Percentiles rank a stretch among this genome's conserved stretches.
phyloP scores from a whole-genome alignment of 2,797 vertebrate species.

The Hippopotamyrus pictus region DNA sequence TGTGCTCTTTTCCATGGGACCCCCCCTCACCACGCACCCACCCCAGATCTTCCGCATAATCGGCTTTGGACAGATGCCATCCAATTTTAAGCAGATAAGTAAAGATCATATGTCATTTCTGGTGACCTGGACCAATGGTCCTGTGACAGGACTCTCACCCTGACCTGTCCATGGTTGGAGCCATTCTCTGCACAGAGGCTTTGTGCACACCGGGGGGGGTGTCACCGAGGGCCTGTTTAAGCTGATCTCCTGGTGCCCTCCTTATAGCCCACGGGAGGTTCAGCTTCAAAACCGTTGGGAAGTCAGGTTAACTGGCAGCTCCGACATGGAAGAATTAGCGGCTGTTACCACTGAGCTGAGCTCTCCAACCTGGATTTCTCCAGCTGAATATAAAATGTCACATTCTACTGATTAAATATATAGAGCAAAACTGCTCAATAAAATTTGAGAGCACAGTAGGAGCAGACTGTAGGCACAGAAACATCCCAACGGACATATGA shows the following conservation, averaged over 20 bases:
- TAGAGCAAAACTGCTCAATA: not conserved
- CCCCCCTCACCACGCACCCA: not conserved
- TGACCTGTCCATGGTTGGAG: not conserved
- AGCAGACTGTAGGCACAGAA: not conserved
- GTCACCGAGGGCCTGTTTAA: not conserved
- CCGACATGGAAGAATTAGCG: not conserved
- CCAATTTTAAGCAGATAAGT: too few species aligned
- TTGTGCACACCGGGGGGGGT: not conserved
- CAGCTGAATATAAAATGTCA: not conserved
- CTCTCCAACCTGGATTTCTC: not conserved
- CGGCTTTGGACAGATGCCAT: not conserved
- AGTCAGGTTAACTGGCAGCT: not conserved
- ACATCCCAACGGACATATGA: not conserved
- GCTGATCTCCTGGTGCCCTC: not conserved
- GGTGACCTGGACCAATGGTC: not conserved
- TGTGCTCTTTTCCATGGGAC: not conserved
- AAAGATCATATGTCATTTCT: not conserved
- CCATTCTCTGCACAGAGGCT: not conserved
- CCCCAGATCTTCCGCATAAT: not conserved
- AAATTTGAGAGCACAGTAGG: not conserved
- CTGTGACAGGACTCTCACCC: not conserved
- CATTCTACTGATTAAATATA: not conserved
- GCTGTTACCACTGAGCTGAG: not conserved
- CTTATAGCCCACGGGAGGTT: not conserved
- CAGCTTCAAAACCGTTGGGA: not conserved